phyloP scores from a whole-genome alignment of 2,888 invertebrate genomes.

The Dorcus parallelipipedus region DNA sequence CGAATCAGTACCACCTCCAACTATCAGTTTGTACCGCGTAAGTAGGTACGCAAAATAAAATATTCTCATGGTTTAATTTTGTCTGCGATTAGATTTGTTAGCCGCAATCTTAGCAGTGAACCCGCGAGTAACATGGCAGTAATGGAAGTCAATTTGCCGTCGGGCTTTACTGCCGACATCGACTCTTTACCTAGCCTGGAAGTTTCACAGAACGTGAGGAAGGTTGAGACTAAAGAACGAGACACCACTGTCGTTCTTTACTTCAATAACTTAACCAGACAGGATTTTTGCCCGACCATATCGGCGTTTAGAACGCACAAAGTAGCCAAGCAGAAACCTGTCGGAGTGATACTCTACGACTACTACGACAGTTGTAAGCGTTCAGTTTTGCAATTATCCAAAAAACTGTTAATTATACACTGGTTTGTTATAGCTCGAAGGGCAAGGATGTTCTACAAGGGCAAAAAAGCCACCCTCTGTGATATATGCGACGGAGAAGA shows the following conservation, averaged over 20 bases:
- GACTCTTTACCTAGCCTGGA: constrained; percentile 65
- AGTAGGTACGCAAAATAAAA: constrained; percentile 44
- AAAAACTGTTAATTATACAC: not conserved
- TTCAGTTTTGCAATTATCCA: not conserved
- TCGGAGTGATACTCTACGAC: constrained; percentile 80
- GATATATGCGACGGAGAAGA: constrained; percentile 77
- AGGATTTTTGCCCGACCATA: constrained; percentile 78
- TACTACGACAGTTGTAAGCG: constrained; percentile 87
- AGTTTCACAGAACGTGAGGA: constrained; percentile 58
- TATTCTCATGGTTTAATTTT: not conserved
- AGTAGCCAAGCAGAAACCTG: constrained; percentile 82
- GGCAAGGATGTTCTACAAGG: constrained; percentile 79
- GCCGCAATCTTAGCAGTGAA: constrained; percentile 55
- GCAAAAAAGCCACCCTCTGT: constrained; percentile 67
- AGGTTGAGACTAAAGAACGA: constrained; percentile 66
- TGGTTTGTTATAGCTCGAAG: constrained; percentile 62
- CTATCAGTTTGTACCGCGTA: constrained; percentile 80
- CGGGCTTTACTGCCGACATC: constrained; percentile 83
- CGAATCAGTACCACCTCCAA: constrained; percentile 71
- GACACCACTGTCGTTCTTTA: constrained; percentile 67
- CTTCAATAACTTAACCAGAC: constrained; percentile 62
- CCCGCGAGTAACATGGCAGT: constrained; percentile 85
- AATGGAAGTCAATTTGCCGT: constrained; percentile 84
- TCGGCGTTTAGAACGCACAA: constrained; percentile 79
- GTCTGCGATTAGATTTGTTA: constrained; percentile 56